Evolutionary conservation across 2,888 invertebrate species (phyloP), one percentile per base, ranked within the genome.

Genomic region (Acronicta aceris): DNA sequence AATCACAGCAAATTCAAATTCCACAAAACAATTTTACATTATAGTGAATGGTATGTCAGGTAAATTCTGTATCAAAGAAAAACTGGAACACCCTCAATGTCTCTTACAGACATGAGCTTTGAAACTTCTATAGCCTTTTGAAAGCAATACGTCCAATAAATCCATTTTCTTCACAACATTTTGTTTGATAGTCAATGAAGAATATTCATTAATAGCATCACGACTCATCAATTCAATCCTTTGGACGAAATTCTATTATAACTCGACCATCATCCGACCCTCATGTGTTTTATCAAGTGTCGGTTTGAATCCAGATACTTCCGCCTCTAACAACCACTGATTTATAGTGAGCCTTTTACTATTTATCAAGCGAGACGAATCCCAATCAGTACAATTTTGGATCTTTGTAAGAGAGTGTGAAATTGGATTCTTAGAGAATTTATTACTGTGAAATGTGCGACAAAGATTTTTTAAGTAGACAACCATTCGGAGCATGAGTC

Each of bases 351-450:
- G 60, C 83, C 81, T 83, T 83, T 83, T 65, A 87, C 77, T 80
- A 79, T 84, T 81, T 83, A 85, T 83, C 81, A 83, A 76, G 76
- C 88, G 86, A 80, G 84, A 87, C 89, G 81, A 87, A 87, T 85
- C 79, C 77, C 83, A 82, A 89, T 89, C 87, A 87, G 81, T 81
- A 81, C 69, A 75, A 76, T 81, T 80, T 76, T 70, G 74, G 74
- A 79, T 81, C 76, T 79, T 80, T 76, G 76, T 81, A 49, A 52
- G 42, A 54, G 59, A 72, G 78, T 76, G 81, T 81, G 78, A 82
- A 83, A 83, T 83, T 74, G 58, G 74, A 76, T 64, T 74, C 60
- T 38, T 40, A 47, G 12, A 45, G 45, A 72, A 76, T 78, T 67
- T 74, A 74, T 76, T 69, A 68, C 62, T 48, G 52, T 65, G 62